A percentile compares a stretch with the other conserved stretches of the same genome.
Conservation (phyloP, 2,888 invertebrate genomes). For the Brachyptera putata region DNA sequence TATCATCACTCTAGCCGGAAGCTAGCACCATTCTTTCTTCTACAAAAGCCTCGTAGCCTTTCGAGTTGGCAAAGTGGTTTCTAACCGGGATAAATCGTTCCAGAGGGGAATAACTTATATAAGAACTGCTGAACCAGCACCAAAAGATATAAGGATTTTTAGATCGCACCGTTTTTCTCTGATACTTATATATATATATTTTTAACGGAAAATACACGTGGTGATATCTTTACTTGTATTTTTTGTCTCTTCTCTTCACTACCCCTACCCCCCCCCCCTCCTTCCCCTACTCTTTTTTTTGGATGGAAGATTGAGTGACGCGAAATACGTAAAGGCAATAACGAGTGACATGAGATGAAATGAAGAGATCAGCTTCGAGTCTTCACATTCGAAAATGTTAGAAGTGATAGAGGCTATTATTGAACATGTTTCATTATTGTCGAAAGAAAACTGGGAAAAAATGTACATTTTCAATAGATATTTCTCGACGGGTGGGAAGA, state of each 20-base stretch:
- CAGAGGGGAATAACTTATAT: constrained; percentile 28
- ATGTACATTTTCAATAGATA: not conserved
- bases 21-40: constrained; percentile 25
- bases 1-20: constrained; percentile 26
- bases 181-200: not conserved
- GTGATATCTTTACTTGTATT: not conserved
- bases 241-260: not conserved
- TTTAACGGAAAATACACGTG: constrained; percentile 24
- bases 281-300: not conserved
- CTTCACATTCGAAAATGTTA: constrained; percentile 5
- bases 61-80: constrained; percentile 31
- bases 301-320: constrained; percentile 5
- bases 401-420: not conserved
- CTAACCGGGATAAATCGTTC: constrained; percentile 30
- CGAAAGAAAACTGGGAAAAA: not conserved
- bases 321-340: constrained; percentile 15
- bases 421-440: constrained; percentile 11
- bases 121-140: constrained; percentile 28
- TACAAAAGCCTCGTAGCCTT: constrained; percentile 13
- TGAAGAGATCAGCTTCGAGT: constrained; percentile 11
- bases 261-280: no score
- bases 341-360: constrained; percentile 18
- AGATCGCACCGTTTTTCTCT: constrained; percentile 15
- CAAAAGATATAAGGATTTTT: constrained; percentile 22
- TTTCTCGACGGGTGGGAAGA: no score